phyloP scores from a whole-genome alignment of 2,888 invertebrate species.

The Phasia obesa region DNA sequence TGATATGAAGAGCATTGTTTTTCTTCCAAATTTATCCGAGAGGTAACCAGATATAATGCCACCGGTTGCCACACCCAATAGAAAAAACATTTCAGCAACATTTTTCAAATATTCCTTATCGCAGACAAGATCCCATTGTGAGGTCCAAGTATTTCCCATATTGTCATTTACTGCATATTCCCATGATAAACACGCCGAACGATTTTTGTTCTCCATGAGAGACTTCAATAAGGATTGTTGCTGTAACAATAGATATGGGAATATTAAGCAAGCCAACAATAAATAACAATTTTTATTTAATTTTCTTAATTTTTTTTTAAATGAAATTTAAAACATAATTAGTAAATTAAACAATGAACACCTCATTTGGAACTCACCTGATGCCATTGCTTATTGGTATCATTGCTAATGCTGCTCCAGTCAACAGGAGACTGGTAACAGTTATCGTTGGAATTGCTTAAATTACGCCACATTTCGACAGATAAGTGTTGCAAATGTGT shows the following conservation, averaged over 20 bases:
- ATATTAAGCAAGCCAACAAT: background rate
- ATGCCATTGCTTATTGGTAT: slow-evolving; percentile 73
- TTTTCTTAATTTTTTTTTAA: slow-evolving; percentile 4
- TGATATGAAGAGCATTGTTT: slow-evolving; percentile 88
- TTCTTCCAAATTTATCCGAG: slow-evolving; percentile 91
- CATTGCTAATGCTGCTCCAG: slow-evolving; percentile 77
- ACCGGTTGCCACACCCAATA: slow-evolving; percentile 89
- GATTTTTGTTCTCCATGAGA: slow-evolving; percentile 71
- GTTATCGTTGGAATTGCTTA: slow-evolving; percentile 85
- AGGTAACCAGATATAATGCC: slow-evolving; percentile 91
- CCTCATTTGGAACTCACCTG: slow-evolving; percentile 73
- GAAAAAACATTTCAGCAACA: slow-evolving; percentile 90
- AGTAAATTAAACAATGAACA: background rate
- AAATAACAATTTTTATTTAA: background rate
- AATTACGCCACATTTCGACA: slow-evolving; percentile 86
- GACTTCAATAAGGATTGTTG: slow-evolving; percentile 54
- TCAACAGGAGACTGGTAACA: slow-evolving; percentile 85
- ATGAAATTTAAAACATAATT: too few species aligned
- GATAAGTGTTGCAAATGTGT: slow-evolving; percentile 84
- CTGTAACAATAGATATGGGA: slow-evolving; percentile 55
- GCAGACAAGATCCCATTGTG: slow-evolving; percentile 90
- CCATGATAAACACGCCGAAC: slow-evolving; percentile 85
- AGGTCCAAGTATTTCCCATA: slow-evolving; percentile 87
- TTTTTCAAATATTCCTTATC: slow-evolving; percentile 87
- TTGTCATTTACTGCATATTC: slow-evolving; percentile 84